A percentile compares a stretch with the other conserved stretches of the same genome.
phyloP scores from a whole-genome alignment of 2,797 vertebrate genomes.

The Gymnothorax javanicus region DNA sequence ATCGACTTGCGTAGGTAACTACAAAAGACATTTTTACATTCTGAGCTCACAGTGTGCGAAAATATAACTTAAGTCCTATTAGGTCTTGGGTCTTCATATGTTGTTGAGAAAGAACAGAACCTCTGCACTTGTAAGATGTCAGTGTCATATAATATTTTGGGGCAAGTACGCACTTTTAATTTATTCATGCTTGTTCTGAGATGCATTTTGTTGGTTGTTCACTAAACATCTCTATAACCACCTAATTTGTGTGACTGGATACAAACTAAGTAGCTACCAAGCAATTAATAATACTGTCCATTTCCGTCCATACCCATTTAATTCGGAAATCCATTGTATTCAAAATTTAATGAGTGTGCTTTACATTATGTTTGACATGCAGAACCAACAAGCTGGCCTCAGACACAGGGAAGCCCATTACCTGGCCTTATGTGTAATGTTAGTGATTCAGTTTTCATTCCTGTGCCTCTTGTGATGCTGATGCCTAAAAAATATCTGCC shows the following conservation, averaged over 20 bases:
- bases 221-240: background rate
- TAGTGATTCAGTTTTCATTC: too few relatives aligned
- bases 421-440: too few relatives aligned
- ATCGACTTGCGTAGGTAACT: too few relatives aligned
- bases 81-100: background rate
- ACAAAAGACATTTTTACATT: too few relatives aligned
- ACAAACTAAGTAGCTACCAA: background rate
- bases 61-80: too few relatives aligned
- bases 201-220: background rate
- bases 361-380: too few relatives aligned
- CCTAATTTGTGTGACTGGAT: background rate
- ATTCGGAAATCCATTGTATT: background rate
- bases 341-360: too few relatives aligned
- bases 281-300: background rate
- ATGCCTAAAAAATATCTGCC: too few relatives aligned
- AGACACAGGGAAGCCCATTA: too few relatives aligned
- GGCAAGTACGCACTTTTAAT: background rate
- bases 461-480: too few relatives aligned
- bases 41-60: too few relatives aligned
- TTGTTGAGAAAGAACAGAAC: constrained; percentile 10
- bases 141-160: background rate
- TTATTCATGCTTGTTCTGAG: background rate
- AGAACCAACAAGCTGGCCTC: too few relatives aligned
- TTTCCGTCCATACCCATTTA: background rate
- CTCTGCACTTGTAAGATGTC: background rate